These are phyloP conservation scores for Poeciliopsis presidionis DNA, from an alignment of 2,797 vertebrate genomes.

Conservation along the genomic window DNA sequence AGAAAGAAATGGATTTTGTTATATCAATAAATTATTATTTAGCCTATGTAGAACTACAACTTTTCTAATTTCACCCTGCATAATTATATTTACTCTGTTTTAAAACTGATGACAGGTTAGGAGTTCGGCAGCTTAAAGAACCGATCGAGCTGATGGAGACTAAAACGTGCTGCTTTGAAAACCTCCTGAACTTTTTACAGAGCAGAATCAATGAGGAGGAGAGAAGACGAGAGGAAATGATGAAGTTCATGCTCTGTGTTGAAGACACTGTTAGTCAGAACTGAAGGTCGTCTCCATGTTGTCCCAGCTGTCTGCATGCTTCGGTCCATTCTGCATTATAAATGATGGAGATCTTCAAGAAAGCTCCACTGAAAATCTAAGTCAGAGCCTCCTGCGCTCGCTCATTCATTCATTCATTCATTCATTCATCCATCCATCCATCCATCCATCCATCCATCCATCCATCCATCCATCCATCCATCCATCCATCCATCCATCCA, in stretches of 20 bases:
- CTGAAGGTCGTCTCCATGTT: background rate
- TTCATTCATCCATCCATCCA: no score
- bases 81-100: no score
- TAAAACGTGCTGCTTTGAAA: background rate
- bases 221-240: background rate
- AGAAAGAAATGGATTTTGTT: no score
- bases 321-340: constrained; percentile 16
- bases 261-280: constrained; percentile 24
- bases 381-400: background rate
- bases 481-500: background rate
- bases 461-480: no score
- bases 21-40: no score
- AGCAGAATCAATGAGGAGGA: constrained; percentile 27
- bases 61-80: no score
- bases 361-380: background rate
- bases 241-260: constrained; percentile 50
- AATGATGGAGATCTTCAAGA: constrained; percentile 11
- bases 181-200: constrained; percentile 9
- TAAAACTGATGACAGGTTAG: background rate
- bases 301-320: constrained; percentile 40
- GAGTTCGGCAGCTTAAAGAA: background rate
- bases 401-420: constrained; percentile 13
- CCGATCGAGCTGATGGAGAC: background rate
- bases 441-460: no score
- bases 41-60: no score